These are phyloP conservation scores for Callithrix jacchus DNA, from an alignment of 2,113 vertebrate species.

Conservation along the genomic window DNA sequence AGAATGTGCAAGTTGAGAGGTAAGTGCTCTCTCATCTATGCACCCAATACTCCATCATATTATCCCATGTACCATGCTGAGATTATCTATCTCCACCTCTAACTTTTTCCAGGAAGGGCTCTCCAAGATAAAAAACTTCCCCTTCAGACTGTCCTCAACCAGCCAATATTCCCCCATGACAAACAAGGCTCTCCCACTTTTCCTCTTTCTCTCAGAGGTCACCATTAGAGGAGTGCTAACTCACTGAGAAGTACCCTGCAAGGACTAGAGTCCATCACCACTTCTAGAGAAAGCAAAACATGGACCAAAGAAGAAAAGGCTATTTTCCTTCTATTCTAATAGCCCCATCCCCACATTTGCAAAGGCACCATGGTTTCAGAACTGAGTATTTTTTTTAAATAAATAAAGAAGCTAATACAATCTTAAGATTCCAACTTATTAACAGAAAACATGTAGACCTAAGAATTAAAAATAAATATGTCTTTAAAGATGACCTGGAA, in stretches of 20 bases:
- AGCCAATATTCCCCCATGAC: background rate
- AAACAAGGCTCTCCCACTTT: background rate
- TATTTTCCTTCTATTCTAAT: slow-evolving; percentile 23
- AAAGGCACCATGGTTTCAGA: slow-evolving; percentile 63
- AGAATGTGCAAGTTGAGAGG: background rate
- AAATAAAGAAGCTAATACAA: slow-evolving; percentile 45
- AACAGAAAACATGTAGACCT: slow-evolving; percentile 58
- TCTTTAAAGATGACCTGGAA: slow-evolving; percentile 46
- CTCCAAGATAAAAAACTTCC: background rate
- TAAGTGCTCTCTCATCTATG: background rate
- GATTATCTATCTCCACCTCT: background rate
- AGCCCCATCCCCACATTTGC: background rate
- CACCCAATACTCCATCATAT: background rate
- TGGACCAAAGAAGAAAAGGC: background rate
- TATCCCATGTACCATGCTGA: background rate
- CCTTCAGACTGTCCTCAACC: background rate
- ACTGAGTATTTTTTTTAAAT: slow-evolving; percentile 46
- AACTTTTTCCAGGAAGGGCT: background rate
- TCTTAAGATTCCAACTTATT: slow-evolving; percentile 60
- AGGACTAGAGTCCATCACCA: background rate
- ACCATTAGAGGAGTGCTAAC: background rate
- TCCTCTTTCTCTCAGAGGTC: background rate
- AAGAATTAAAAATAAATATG: slow-evolving; percentile 63
- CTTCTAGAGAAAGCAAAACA: slow-evolving; percentile 41
- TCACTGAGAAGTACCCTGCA: background rate